Conservation (phyloP, 2,113 vertebrate genomes). For the Xenus cinereus region DNA sequence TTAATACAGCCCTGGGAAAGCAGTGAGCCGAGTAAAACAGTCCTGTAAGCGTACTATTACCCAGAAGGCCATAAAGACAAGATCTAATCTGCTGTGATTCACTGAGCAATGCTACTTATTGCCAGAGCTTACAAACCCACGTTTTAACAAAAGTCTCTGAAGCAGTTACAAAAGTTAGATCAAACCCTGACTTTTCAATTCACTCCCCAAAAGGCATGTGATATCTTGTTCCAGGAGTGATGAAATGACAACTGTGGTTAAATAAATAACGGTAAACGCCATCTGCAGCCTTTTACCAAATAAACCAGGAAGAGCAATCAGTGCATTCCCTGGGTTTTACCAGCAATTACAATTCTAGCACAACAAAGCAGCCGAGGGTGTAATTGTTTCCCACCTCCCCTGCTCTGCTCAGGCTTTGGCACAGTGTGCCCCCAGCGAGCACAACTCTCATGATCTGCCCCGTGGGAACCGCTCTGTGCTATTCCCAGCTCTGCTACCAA, state of each 20-base stretch:
- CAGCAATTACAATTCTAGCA: background rate
- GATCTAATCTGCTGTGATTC: conserved; percentile 35
- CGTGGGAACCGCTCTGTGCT: background rate
- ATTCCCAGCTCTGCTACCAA: background rate
- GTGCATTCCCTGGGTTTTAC: background rate
- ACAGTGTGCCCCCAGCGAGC: background rate
- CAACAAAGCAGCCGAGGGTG: background rate
- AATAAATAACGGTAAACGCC: background rate
- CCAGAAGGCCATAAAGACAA: conserved; percentile 21
- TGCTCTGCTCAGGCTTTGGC: background rate
- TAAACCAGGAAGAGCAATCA: background rate
- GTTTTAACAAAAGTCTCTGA: background rate
- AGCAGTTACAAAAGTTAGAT: background rate
- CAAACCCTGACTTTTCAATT: background rate
- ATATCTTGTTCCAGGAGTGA: background rate
- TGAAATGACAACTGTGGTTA: background rate
- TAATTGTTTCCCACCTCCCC: background rate
- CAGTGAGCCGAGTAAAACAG: background rate
- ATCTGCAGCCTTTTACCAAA: background rate
- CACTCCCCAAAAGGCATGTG: background rate
- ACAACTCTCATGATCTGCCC: background rate
- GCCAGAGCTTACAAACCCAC: background rate
- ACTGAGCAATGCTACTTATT: background rate
- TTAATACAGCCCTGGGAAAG: conserved; percentile 6
- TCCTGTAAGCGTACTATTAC: background rate